Evolutionary conservation across 2,113 vertebrate species (phyloP).

Genomic region (Brachyistius frenatus): DNA sequence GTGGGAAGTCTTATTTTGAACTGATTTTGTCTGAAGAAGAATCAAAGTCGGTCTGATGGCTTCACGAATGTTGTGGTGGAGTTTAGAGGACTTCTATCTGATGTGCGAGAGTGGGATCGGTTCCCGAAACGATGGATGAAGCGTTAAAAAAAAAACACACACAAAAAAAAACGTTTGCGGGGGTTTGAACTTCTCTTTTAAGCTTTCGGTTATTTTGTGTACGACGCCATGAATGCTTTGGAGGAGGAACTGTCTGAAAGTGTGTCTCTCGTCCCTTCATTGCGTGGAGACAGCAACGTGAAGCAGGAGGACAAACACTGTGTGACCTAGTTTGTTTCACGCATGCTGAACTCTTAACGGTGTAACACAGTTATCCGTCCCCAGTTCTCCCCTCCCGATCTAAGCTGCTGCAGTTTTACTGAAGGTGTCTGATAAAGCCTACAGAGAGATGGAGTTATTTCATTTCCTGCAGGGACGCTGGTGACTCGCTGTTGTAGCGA

Average conservation of each 20-base stretch:
- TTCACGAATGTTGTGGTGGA: background rate
- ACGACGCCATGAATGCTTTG: background rate
- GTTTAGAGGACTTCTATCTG: background rate
- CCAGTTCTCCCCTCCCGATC: background rate
- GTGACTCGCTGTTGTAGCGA: background rate
- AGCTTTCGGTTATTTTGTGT: too few relatives aligned
- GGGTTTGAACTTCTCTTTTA: background rate
- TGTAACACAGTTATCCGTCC: background rate
- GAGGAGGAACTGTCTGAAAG: background rate
- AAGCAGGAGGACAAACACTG: background rate
- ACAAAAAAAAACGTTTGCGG: too few relatives aligned
- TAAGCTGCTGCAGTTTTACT: background rate
- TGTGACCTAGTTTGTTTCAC: slow-evolving; percentile 22
- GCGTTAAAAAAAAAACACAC: too few relatives aligned
- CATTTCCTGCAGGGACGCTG: slow-evolving; percentile 1
- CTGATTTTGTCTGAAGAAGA: background rate
- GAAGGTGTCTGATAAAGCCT: background rate
- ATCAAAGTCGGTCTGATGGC: background rate
- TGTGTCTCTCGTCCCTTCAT: slow-evolving; percentile 5
- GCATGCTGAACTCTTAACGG: background rate
- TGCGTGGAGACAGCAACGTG: background rate
- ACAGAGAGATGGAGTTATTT: background rate
- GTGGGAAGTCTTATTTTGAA: slow-evolving; percentile 1
- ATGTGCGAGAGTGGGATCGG: background rate
- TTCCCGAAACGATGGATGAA: too few relatives aligned